Evolutionary conservation across 2,888 invertebrate genomes (phyloP).

Genomic region (Euproctis similis): DNA sequence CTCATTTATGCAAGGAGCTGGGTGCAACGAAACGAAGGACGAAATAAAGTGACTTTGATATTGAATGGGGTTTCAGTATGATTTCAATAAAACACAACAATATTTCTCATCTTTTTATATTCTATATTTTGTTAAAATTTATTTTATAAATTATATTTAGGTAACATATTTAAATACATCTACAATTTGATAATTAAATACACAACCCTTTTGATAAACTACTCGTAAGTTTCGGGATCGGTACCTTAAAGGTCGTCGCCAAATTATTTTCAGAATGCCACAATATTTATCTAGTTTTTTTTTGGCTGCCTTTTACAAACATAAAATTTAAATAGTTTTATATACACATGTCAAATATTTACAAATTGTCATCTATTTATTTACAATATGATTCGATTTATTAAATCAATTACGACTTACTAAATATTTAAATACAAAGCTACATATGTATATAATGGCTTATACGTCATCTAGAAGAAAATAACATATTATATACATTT

Average conservation of each 20-base stretch:
- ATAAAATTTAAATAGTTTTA: slow-evolving; percentile 30
- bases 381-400: no score
- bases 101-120: no score
- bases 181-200: slow-evolving; percentile 67
- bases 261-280: slow-evolving; percentile 33
- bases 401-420: no score
- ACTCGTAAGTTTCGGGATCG: slow-evolving; percentile 45
- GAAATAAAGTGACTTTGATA: no score
- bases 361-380: slow-evolving; percentile 35
- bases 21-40: no score
- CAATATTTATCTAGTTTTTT: slow-evolving; percentile 38
- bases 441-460: no score
- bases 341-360: slow-evolving; percentile 39
- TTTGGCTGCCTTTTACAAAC: slow-evolving; percentile 51
- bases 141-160: slow-evolving; percentile 62
- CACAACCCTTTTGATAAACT: slow-evolving; percentile 69
- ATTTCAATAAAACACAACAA: slow-evolving; percentile 25
- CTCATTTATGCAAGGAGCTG: no score
- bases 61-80: no score
- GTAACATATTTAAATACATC: slow-evolving; percentile 59
- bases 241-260: slow-evolving; percentile 29
- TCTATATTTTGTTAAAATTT: slow-evolving; percentile 46
- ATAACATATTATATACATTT: no score
- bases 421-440: no score
- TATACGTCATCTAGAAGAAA: no score